Evolutionary conservation across 1,140 invertebrate genomes (phyloP).

Genomic region (Penaeus chinensis): DNA sequence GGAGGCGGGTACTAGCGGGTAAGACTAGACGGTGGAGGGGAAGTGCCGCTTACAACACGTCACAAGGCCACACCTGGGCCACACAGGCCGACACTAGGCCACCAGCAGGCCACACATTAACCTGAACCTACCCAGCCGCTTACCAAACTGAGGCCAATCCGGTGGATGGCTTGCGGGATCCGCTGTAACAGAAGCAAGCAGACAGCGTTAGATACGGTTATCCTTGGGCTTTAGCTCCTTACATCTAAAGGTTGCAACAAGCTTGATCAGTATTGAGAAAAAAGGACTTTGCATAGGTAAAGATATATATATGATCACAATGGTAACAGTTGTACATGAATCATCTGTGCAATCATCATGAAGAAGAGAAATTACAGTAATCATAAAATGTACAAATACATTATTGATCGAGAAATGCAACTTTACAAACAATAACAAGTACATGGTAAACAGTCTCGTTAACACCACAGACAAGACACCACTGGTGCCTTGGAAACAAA

Average conservation of each 20-base stretch:
- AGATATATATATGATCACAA: too few relatives aligned
- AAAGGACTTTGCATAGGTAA: too few relatives aligned
- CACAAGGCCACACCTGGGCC: conserved; percentile 39
- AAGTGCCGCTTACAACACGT: conserved; percentile 41
- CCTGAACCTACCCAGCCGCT: conserved; percentile 64
- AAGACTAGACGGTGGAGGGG: conserved; percentile 11
- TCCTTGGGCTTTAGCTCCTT: neutral
- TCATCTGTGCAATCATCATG: too few relatives aligned
- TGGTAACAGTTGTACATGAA: too few relatives aligned
- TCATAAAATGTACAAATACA: too few relatives aligned
- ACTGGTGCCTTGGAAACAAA: too few relatives aligned
- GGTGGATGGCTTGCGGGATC: conserved; percentile 64
- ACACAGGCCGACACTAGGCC: conserved; percentile 25
- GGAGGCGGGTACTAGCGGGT: conserved; percentile 9
- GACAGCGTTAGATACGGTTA: conserved; percentile 9
- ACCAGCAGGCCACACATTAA: conserved; percentile 35
- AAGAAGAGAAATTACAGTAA: too few relatives aligned
- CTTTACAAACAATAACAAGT: too few relatives aligned
- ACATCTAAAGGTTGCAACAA: conserved; percentile 8
- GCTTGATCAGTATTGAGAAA: too few relatives aligned
- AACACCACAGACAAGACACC: too few relatives aligned
- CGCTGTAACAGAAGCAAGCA: conserved; percentile 50
- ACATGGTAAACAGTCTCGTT: too few relatives aligned
- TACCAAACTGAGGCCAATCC: conserved; percentile 64
- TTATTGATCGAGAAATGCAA: too few relatives aligned